Conservation (phyloP, 2,888 invertebrate genomes). For the Trilocha varians region DNA sequence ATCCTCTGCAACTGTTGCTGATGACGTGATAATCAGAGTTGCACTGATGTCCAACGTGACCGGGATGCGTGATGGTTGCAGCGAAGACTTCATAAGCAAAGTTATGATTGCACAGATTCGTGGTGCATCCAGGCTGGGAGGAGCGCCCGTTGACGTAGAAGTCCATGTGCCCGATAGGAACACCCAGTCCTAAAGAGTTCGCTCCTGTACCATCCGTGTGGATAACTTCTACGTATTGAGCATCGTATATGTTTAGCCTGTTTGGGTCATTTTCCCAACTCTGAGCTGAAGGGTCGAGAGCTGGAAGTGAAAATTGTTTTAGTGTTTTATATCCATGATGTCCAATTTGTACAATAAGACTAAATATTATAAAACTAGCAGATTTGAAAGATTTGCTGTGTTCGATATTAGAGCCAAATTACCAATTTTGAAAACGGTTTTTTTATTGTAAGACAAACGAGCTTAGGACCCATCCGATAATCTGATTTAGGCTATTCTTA, state of each 20-base stretch:
- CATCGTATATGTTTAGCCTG: constrained; percentile 29
- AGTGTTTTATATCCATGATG: too few relatives aligned
- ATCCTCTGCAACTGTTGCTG: constrained; percentile 31
- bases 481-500: not conserved
- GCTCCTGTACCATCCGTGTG: constrained; percentile 41
- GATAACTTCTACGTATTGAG: constrained; percentile 47
- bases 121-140: constrained; percentile 67
- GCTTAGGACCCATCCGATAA: not conserved
- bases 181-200: constrained; percentile 75
- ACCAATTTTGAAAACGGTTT: too few relatives aligned
- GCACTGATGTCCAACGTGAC: constrained; percentile 30
- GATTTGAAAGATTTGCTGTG: too few relatives aligned
- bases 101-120: constrained; percentile 33
- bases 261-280: constrained; percentile 28
- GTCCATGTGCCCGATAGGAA: constrained; percentile 85
- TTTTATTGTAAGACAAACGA: constrained; percentile 1
- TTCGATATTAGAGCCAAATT: too few relatives aligned
- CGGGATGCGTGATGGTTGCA: constrained; percentile 25
- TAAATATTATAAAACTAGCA: too few relatives aligned
- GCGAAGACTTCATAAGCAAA: constrained; percentile 39
- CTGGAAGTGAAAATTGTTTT: too few relatives aligned
- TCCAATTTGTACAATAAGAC: too few relatives aligned
- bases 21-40: constrained; percentile 19
- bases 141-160: constrained; percentile 91
- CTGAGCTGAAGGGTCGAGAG: constrained; percentile 36